Base-by-base conservation (phyloP, 2,888 invertebrate genomes). In the Mimas tiliae region DNA sequence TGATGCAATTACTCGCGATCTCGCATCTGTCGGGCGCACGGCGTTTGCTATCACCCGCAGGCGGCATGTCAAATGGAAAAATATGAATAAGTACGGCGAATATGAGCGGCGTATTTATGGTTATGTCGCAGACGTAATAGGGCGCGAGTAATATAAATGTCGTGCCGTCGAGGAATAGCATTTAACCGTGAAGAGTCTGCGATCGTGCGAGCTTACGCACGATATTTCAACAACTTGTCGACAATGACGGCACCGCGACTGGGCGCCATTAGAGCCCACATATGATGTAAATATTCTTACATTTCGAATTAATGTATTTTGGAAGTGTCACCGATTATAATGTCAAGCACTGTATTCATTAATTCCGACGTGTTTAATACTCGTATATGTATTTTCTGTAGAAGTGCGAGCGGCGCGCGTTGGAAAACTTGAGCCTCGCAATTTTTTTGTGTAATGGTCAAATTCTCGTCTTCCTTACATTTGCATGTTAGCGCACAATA, bases 401-500 rank as follows among this genome's bases (percentile, higher is more conserved):
- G 27, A 27, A 27, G 27, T 27, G 70, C 68, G 75, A 73, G 74
- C 71, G 73, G 74, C 78, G 82, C 84, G 85, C 86, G 89, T 90
- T 89, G 84, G 84, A 85, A 91, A 89, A 88, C 88, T 90, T 86
- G 86, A 75, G 76, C 78, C 71, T 79, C 81, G 77, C 70, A 80
- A 77, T 78, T 80, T 78, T 78, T 75, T 77, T 74, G 75, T 79
- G 72, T 78, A 75, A 78, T 65, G 75, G 78, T 79, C 33, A 62
- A 80, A 84, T 85, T 86, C 75, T 89, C 80, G 92, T 92, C 93
- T 92, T 93, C 92, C 93, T 87, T 84, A 81, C 86, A 84, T 83
- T 82, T 82, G 85, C 83, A 88, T 87, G 85, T 86, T 89, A 81
- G 86, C 92, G 92, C 92, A 93, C 92, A 93, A 91, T 83, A 84